These are phyloP conservation scores for Acholoe squamosa DNA, from an alignment of 2,888 invertebrate species.

Conservation along the genomic window DNA sequence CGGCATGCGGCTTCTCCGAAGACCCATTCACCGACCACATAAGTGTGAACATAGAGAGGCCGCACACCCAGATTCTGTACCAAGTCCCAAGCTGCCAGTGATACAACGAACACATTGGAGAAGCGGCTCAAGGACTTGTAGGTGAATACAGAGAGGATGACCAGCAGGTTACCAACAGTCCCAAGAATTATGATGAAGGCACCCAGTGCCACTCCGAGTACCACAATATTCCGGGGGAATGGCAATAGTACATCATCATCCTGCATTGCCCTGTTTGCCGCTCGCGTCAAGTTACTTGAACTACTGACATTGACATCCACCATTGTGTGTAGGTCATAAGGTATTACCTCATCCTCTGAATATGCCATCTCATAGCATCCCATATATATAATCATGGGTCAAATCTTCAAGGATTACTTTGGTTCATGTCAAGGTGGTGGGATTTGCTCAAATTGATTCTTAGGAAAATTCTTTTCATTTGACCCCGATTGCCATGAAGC, in stretches of 20 bases:
- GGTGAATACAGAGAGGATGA: slow-evolving; percentile 68
- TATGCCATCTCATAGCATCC: too few relatives aligned
- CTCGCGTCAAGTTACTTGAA: background rate
- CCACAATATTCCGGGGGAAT: slow-evolving; percentile 32
- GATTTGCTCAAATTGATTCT: too few relatives aligned
- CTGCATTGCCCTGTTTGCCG: background rate
- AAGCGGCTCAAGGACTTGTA: slow-evolving; percentile 63
- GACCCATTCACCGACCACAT: slow-evolving; percentile 66
- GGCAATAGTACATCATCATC: background rate
- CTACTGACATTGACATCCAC: background rate
- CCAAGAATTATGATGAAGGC: slow-evolving; percentile 66
- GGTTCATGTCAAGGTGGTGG: too few relatives aligned
- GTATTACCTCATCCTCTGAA: too few relatives aligned
- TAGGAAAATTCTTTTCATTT: too few relatives aligned
- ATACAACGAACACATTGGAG: slow-evolving; percentile 69
- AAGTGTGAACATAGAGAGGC: slow-evolving; percentile 69
- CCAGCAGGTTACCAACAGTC: slow-evolving; percentile 68
- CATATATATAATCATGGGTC: too few relatives aligned
- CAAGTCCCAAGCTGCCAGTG: slow-evolving; percentile 68
- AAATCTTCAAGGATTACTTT: too few relatives aligned
- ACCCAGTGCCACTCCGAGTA: slow-evolving; percentile 66
- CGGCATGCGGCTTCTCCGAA: slow-evolving; percentile 66
- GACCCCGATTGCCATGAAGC: too few relatives aligned
- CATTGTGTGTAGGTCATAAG: background rate
- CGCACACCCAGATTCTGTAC: slow-evolving; percentile 67